Evolutionary conservation across 2,888 invertebrate genomes (phyloP), one percentile per base, ranked within the genome.

Genomic region (Ophioninae sp.): DNA sequence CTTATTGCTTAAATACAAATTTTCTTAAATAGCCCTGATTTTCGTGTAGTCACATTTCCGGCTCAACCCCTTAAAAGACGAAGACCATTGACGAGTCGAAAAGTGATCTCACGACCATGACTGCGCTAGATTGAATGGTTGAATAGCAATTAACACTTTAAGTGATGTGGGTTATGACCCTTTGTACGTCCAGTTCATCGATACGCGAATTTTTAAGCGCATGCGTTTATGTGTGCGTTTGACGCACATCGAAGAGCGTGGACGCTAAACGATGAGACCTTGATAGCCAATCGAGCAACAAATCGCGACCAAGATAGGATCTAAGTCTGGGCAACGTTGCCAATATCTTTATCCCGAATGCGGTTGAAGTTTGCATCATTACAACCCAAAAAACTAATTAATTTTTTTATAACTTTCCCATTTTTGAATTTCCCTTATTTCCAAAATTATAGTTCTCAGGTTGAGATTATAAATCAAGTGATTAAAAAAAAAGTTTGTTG

Each of bases 251-350:
- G n/a, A 83, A 76, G 72, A 82, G 77, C 85, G 77, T 81, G 59
- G 75, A 85, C 85, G 88, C 87, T 89, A 90, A 90, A 87, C 86
- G 87, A 91, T 91, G 89, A 87, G 88, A 86, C 90, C 90, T 91
- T 91, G 91, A 91, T 91, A 90, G 88, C 85, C 88, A 89, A 91
- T 91, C 89, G 88, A 87, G 85, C 85, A 67, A 59, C 79, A 81
- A 85, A 71, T 68, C 81, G 59, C 74, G 63, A 63, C 58, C 71
- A 79, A 64, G 77, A 80, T 44, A 67, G 22, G 76, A 51, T 69
- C 77, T 58, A 67, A 85, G 87, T 71, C 87, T 76, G 83, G 22
- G 41, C 23, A 23, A 65, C 22, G 37, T 67, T 39, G 9, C 65
- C 44, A 75, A 23, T 2, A 17, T 75, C 30, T 76, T 64, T 7